A percentile compares a stretch with the other conserved stretches of the same genome.
Evolutionary conservation across 2,797 vertebrate genomes (phyloP).

Genomic region (Epinephelus awoara): DNA sequence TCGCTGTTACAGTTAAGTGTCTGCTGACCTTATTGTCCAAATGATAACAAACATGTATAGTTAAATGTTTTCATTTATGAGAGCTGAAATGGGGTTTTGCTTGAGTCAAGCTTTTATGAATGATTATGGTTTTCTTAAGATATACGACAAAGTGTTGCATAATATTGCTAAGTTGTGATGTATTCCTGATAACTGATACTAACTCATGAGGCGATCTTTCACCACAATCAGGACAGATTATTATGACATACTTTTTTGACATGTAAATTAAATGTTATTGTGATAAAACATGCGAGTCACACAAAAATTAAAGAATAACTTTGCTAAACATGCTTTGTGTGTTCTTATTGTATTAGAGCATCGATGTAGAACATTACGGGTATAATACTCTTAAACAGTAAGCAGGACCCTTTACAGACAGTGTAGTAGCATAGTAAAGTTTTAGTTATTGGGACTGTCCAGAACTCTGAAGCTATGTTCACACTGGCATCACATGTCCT

Average conservation of each 20-base stretch:
- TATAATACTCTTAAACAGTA: neutral
- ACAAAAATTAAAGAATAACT: slow-evolving; percentile 27
- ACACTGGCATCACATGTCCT: slow-evolving; percentile 73
- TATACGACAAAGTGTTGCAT: slow-evolving; percentile 21
- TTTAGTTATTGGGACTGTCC: neutral
- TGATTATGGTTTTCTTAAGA: slow-evolving; percentile 37
- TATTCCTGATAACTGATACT: slow-evolving; percentile 16
- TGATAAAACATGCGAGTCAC: slow-evolving; percentile 47
- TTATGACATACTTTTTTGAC: slow-evolving; percentile 18
- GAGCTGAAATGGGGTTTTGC: slow-evolving; percentile 85
- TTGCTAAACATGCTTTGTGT: slow-evolving; percentile 20
- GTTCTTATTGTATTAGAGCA: slow-evolving; percentile 20
- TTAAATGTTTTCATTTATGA: slow-evolving; percentile 88
- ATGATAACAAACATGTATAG: slow-evolving; percentile 85
- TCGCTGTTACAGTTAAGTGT: slow-evolving; percentile 4
- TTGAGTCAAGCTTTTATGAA: slow-evolving; percentile 87
- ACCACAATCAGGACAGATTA: slow-evolving; percentile 10
- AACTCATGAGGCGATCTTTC: slow-evolving; percentile 9
- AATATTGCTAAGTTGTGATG: slow-evolving; percentile 3
- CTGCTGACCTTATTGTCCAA: slow-evolving; percentile 87
- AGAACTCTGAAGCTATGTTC: neutral
- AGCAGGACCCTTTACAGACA: slow-evolving; percentile 7
- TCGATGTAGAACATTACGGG: neutral
- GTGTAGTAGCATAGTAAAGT: slow-evolving; percentile 5
- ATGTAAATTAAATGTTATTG: slow-evolving; percentile 30